Evolutionary conservation across 2,797 vertebrate species (phyloP).

Genomic region (Clarias pachynema): DNA sequence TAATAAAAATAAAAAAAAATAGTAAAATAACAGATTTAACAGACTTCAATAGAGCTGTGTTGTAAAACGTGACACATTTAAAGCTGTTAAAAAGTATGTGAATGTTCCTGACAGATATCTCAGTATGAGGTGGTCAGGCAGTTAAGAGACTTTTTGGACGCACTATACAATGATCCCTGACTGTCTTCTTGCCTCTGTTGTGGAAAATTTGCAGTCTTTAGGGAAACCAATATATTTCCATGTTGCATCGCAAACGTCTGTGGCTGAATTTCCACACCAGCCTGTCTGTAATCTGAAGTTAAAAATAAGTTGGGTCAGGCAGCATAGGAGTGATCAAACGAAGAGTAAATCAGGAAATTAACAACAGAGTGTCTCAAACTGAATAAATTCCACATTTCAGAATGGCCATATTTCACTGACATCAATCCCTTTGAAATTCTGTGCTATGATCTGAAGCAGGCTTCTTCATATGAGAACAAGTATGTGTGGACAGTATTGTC

Average conservation of each 20-base stretch:
- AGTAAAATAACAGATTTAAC: not conserved
- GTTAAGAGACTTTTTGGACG: not conserved
- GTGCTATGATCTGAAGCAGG: constrained; percentile 23
- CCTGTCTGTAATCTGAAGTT: constrained; percentile 16
- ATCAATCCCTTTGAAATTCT: constrained; percentile 29
- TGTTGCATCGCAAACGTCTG: not conserved
- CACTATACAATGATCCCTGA: not conserved
- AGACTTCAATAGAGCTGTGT: not conserved
- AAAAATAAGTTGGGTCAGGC: constrained; percentile 11
- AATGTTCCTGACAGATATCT: not conserved
- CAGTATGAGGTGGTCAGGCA: too few relatives aligned
- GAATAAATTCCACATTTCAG: constrained; percentile 10
- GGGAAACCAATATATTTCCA: not conserved
- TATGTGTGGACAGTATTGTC: not conserved
- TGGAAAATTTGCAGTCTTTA: not conserved
- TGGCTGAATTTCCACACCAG: not conserved
- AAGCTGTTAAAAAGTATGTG: not conserved
- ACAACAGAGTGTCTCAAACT: constrained; percentile 17
- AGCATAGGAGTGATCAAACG: constrained; percentile 19
- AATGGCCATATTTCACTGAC: constrained; percentile 23
- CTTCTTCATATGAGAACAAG: constrained; percentile 13
- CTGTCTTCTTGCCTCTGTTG: not conserved
- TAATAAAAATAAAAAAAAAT: too few relatives aligned
- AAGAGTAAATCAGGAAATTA: constrained; percentile 13
- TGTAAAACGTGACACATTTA: not conserved